Evolutionary conservation across 2,113 vertebrate species (phyloP), one percentile per base, ranked within the genome.

Genomic region (Pimephales promelas): DNA sequence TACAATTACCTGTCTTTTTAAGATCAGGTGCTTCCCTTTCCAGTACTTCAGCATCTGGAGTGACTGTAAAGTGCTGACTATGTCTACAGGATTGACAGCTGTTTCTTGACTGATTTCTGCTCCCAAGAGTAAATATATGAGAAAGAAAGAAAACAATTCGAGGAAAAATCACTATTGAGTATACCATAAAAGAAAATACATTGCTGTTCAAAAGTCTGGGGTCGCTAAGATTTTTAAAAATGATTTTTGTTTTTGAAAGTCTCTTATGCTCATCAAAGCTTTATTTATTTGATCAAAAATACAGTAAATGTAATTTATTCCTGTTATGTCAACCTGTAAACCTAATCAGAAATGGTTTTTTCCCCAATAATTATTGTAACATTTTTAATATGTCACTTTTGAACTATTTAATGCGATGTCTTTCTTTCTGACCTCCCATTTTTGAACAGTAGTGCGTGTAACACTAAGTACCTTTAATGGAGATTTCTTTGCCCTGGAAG

Each of bases 41-140:
- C 98, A 99, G 89, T 99, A 99, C 83, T 99, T 99, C 71, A 99
- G 96, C 97, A 99, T 99, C 92, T 99, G 98, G 87, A 99, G 97
- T 0, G 97, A 97, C 91, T 99, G 98, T 91, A 99, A 92, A 0
- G 97, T 99, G 93, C 97, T 99, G 71, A 99, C 97, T 0, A 99
- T 99, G 91, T 99, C 98, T 28, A 99, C 97, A 0, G 98, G 97
- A 91, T 99, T 99, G 75, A 99, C 97, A 0, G 98, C 98, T 0
- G 97, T 99, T 91, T 99, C 97, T 93, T 99, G 98, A 90, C 98
- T 99, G 91, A 99, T 99, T 92, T 99, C 98, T 99, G 93, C 81
- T 45, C 62, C 10, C 28, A 76, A 24, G 47, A 36, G 74, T 77
- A 40, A 2, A 62, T 28, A 28, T 7, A 26, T 31, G 72, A 20